Conservation (phyloP, 2,797 vertebrate species). For the Macropus fuliginosus region DNA sequence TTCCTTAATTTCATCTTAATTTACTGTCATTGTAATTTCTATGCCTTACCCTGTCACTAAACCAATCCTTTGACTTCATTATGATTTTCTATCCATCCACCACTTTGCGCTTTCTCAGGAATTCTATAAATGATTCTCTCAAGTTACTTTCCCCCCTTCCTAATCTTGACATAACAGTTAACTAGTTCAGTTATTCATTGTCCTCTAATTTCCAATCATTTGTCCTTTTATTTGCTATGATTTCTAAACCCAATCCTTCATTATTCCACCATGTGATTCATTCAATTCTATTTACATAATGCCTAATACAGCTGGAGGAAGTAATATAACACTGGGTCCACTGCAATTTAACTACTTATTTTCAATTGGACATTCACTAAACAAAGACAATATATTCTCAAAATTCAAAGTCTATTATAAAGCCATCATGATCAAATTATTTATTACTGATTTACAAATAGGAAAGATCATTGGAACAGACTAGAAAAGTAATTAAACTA, state of each 20-base stretch:
- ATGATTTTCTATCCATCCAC: no score
- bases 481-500: neutral
- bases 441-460: neutral
- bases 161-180: neutral
- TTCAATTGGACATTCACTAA: neutral
- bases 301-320: neutral
- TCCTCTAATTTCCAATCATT: neutral
- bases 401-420: neutral
- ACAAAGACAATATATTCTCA: neutral
- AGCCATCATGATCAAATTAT: neutral
- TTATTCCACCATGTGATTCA: neutral
- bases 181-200: no score
- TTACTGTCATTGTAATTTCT: no score
- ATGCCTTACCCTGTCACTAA: no score
- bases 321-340: neutral
- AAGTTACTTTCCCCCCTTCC: neutral
- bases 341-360: neutral
- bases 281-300: neutral
- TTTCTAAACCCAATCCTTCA: neutral
- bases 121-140: no score
- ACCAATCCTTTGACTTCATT: no score
- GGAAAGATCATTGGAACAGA: neutral
- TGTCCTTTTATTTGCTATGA: neutral
- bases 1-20: no score
- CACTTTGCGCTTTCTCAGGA: no score